Conservation (phyloP, 2,888 invertebrate genomes). For the Drosophila colorata region DNA sequence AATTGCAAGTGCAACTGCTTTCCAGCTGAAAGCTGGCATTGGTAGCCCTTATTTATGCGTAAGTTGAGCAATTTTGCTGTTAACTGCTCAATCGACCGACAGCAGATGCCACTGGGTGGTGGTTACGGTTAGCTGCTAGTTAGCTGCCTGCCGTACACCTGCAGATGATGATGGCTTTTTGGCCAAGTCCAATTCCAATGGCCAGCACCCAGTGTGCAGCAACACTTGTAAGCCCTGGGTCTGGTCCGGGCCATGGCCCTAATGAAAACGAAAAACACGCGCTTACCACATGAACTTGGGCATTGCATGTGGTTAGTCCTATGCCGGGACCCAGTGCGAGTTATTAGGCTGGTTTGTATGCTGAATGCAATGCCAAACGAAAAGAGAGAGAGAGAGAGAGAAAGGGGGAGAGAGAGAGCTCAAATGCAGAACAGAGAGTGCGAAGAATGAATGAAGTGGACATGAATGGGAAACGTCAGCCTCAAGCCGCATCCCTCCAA, state of each 20-base stretch:
- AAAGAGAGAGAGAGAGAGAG: not conserved
- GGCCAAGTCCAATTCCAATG: not conserved
- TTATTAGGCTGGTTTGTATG: constrained; percentile 21
- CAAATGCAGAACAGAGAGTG: not conserved
- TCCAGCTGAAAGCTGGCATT: not conserved
- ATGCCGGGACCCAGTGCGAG: not conserved
- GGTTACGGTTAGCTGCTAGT: not conserved
- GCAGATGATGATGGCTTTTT: constrained; percentile 1
- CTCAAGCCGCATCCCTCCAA: constrained; percentile 14
- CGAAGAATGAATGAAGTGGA: constrained; percentile 52
- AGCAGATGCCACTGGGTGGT: constrained; percentile 4
- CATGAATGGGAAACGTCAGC: constrained; percentile 51
- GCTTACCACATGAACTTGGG: constrained; percentile 22
- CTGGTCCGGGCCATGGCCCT: not conserved
- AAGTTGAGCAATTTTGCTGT: constrained; percentile 14
- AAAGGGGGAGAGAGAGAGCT: not conserved
- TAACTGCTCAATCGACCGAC: constrained; percentile 18
- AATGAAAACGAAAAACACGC: constrained; percentile 40
- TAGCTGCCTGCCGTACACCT: constrained; percentile 11
- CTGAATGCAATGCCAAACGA: constrained; percentile 32
- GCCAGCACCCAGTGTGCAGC: constrained; percentile 2
- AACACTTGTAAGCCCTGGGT: not conserved
- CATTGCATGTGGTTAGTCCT: constrained; percentile 13
- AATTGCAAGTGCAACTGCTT: not conserved
- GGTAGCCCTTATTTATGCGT: constrained; percentile 1